Conservation (phyloP, 2,797 vertebrate species). For the Ptychadena robeensis region DNA sequence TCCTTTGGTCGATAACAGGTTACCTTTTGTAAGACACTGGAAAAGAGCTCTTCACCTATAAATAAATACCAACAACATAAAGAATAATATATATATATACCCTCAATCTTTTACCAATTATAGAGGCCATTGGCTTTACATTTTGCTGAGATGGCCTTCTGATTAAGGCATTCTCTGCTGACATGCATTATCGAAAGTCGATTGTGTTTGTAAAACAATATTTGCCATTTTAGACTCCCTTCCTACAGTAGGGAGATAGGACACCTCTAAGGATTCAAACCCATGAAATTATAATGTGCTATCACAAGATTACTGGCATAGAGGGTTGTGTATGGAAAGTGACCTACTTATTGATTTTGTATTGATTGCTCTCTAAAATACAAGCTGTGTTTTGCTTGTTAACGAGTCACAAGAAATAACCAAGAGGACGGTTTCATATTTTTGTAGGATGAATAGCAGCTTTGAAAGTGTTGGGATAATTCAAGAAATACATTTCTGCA, state of each 20-base stretch:
- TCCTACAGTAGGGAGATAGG: background rate
- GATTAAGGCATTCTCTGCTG: background rate
- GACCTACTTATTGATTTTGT: slow-evolving; percentile 42
- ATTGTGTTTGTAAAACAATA: slow-evolving; percentile 29
- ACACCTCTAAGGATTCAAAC: slow-evolving; percentile 22
- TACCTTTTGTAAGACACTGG: no score
- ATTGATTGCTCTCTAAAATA: slow-evolving; percentile 30
- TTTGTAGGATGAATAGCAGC: no score
- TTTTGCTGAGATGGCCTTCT: background rate
- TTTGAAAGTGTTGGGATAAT: no score
- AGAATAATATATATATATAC: no score
- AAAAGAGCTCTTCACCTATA: no score
- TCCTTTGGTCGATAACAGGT: no score
- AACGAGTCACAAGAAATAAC: slow-evolving; percentile 21
- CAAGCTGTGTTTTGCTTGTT: slow-evolving; percentile 24
- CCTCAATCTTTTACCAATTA: no score
- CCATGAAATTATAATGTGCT: slow-evolving; percentile 46
- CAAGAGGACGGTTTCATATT: background rate
- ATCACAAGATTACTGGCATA: slow-evolving; percentile 41
- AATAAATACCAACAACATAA: no score
- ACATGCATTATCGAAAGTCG: slow-evolving; percentile 13
- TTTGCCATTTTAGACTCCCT: background rate
- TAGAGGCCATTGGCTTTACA: no score
- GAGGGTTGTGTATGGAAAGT: slow-evolving; percentile 20
- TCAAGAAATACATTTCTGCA: background rate